Evolutionary conservation across 2,113 vertebrate species (phyloP).

Genomic region (Rattus norvegicus): GRCr8 NC_086027.1:56783001-56783500

Average conservation of each 20-base stretch:
- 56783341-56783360: not conserved
- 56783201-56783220: not conserved
- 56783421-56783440: not conserved
- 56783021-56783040: no score
- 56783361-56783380: not conserved
- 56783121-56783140: not conserved
- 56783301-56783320: not conserved
- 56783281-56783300: not conserved
- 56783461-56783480: not conserved
- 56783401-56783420: not conserved
- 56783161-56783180: slow-evolving; percentile 54
- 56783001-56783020: no score
- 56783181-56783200: slow-evolving; percentile 31
- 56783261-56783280: not conserved
- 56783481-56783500: not conserved
- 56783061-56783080: no score
- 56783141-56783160: not conserved
- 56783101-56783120: no score
- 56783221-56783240: slow-evolving; percentile 15
- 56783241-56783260: not conserved
- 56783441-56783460: not conserved
- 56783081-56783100: no score
- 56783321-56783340: not conserved
- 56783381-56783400: not conserved
- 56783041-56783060: no score